Percentiles rank a stretch among this genome's conserved stretches.
Conservation (phyloP, 2,888 invertebrate species). For the Drosophila lutescens region DNA sequence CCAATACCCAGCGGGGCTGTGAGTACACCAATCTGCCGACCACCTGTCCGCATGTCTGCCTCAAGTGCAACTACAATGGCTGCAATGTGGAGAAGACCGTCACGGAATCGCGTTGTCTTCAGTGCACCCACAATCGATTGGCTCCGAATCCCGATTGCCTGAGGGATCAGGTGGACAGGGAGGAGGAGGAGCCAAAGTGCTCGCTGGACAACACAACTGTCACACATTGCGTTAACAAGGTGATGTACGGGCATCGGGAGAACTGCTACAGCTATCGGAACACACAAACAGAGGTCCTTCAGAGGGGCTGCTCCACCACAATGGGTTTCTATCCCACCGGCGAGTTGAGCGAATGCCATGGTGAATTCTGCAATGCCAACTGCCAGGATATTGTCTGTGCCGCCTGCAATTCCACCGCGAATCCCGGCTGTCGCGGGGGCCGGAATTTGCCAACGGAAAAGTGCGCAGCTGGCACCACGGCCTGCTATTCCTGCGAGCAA, state of each 20-base stretch:
- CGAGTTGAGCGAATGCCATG: conserved; percentile 70
- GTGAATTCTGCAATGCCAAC: conserved; percentile 72
- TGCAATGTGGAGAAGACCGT: conserved; percentile 75
- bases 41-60: conserved; percentile 70
- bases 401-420: conserved; percentile 67
- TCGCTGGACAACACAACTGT: conserved; percentile 50
- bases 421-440: conserved; percentile 66
- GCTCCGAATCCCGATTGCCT: conserved; percentile 64
- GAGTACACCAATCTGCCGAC: conserved; percentile 67
- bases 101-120: conserved; percentile 61
- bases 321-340: conserved; percentile 78
- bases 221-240: conserved; percentile 72
- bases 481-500: conserved; percentile 80
- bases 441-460: conserved; percentile 48
- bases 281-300: conserved; percentile 68
- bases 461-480: conserved; percentile 64
- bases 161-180: conserved; percentile 52
- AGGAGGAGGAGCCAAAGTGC: conserved; percentile 40
- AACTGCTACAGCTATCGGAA: conserved; percentile 76
- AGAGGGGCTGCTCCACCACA: conserved; percentile 78
- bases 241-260: conserved; percentile 73
- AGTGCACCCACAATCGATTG: conserved; percentile 61
- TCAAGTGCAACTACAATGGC: conserved; percentile 79
- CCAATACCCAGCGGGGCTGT: conserved; percentile 75
- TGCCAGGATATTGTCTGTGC: conserved; percentile 77